phyloP scores from a whole-genome alignment of 1,140 invertebrate species.

The Globodera rostochiensis region DNA sequence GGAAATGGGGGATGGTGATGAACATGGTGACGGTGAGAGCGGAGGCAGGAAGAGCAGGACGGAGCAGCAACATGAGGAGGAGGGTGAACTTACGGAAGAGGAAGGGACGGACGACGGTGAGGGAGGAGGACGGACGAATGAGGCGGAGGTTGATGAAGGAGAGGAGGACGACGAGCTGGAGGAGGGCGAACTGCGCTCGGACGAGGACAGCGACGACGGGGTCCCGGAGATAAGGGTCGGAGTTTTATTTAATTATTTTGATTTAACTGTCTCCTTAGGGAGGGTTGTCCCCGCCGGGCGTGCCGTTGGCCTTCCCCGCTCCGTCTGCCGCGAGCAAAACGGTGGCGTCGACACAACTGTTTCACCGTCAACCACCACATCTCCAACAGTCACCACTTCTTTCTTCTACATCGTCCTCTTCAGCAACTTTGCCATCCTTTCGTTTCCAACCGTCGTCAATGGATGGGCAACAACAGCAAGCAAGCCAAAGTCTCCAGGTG shows the following conservation, averaged over 20 bases:
- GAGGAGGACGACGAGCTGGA: neutral
- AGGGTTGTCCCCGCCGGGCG: neutral
- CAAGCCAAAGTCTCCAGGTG: slow-evolving; percentile 1
- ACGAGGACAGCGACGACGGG: slow-evolving; percentile 5
- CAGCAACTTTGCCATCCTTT: neutral
- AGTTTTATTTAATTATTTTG: neutral
- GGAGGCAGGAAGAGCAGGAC: neutral
- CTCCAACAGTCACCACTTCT: neutral
- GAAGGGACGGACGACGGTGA: neutral
- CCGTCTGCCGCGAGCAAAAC: neutral
- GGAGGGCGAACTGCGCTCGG: slow-evolving; percentile 9
- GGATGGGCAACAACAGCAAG: neutral
- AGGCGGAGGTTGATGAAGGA: neutral
- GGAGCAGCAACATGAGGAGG: neutral
- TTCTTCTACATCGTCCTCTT: neutral
- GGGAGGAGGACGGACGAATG: neutral
- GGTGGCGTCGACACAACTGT: neutral
- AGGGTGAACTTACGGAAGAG: neutral
- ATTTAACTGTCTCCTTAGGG: neutral
- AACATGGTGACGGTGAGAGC: neutral
- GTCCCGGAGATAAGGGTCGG: neutral
- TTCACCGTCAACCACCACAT: neutral
- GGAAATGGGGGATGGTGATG: neutral
- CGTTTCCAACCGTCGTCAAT: neutral
- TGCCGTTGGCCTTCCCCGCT: neutral